phyloP scores from a whole-genome alignment of 2,113 vertebrate species.

The Ancistrus triradiatus region DNA sequence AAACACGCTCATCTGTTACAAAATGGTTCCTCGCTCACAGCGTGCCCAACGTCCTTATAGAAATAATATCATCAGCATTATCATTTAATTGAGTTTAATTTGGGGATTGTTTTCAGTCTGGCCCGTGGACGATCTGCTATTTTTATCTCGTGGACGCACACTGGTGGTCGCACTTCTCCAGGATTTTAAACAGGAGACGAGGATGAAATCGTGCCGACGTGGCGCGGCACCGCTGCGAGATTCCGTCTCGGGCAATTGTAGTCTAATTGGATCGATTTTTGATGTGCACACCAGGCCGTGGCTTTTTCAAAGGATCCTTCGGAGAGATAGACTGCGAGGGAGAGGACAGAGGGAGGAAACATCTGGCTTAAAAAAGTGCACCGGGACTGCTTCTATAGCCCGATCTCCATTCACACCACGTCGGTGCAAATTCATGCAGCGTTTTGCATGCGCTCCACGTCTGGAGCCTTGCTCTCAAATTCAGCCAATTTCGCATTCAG shows the following conservation, averaged over 20 bases:
- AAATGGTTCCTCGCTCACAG: constrained; percentile 51
- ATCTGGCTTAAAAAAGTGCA: constrained; percentile 53
- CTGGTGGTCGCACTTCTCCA: constrained; percentile 14
- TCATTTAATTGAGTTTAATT: constrained; percentile 52
- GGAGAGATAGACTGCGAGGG: constrained; percentile 6
- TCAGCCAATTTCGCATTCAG: constrained; percentile 64
- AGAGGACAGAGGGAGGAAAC: constrained; percentile 45
- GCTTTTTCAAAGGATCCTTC: neutral
- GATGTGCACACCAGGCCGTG: constrained; percentile 34
- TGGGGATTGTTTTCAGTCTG: constrained; percentile 33
- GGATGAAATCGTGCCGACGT: neutral
- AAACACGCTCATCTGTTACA: constrained; percentile 60
- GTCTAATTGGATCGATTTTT: constrained; percentile 36
- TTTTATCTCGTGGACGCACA: constrained; percentile 15
- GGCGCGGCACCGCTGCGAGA: constrained; percentile 17
- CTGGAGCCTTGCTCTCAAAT: constrained; percentile 57
- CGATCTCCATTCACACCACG: constrained; percentile 61
- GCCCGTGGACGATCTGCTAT: constrained; percentile 21
- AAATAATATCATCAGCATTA: constrained; percentile 47
- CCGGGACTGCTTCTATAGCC: constrained; percentile 50
- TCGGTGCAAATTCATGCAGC: constrained; percentile 57
- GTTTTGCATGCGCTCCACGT: constrained; percentile 65
- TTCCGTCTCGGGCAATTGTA: constrained; percentile 42
- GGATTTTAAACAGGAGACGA: constrained; percentile 8
- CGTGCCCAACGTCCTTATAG: constrained; percentile 37